A percentile compares a stretch with the other conserved stretches of the same genome.
phyloP scores from a whole-genome alignment of 2,113 vertebrate genomes.

The Gnathonemus longibarbis region DNA sequence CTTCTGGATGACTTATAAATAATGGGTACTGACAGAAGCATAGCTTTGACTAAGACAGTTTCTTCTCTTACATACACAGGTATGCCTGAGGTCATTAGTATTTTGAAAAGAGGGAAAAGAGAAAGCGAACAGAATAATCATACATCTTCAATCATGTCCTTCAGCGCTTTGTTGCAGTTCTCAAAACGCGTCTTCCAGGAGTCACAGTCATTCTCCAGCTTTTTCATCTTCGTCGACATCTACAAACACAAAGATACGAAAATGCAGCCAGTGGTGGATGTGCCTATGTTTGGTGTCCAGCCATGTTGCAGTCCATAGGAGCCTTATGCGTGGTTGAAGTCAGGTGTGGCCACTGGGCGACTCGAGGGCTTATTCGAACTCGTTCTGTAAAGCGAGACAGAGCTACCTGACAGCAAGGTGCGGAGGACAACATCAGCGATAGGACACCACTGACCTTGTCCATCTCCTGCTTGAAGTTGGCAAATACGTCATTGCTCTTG shows the following conservation, averaged over 20 bases:
- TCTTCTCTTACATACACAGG: background rate
- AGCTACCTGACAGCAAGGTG: background rate
- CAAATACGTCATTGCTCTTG: constrained; percentile 94
- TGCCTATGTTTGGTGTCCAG: background rate
- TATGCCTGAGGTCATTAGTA: background rate
- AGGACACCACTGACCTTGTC: constrained; percentile 71
- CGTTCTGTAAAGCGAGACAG: background rate
- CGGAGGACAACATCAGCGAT: background rate
- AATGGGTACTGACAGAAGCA: background rate
- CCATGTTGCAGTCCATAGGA: too few relatives aligned
- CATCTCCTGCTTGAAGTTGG: constrained; percentile 91
- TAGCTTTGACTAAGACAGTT: background rate
- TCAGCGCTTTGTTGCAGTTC: constrained; percentile 87
- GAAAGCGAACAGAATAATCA: constrained; percentile 1
- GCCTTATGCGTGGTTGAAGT: background rate
- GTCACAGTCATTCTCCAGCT: constrained; percentile 84
- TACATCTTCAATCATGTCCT: constrained; percentile 93
- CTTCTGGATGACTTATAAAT: background rate
- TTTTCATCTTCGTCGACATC: constrained; percentile 96
- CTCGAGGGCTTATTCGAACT: background rate
- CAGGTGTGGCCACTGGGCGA: background rate
- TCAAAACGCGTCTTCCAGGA: constrained; percentile 91
- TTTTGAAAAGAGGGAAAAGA: background rate
- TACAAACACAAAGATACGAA: constrained; percentile 37
- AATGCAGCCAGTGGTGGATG: background rate